phyloP scores from a whole-genome alignment of 2,113 vertebrate species.

The Nyctereutes procyonoides region DNA sequence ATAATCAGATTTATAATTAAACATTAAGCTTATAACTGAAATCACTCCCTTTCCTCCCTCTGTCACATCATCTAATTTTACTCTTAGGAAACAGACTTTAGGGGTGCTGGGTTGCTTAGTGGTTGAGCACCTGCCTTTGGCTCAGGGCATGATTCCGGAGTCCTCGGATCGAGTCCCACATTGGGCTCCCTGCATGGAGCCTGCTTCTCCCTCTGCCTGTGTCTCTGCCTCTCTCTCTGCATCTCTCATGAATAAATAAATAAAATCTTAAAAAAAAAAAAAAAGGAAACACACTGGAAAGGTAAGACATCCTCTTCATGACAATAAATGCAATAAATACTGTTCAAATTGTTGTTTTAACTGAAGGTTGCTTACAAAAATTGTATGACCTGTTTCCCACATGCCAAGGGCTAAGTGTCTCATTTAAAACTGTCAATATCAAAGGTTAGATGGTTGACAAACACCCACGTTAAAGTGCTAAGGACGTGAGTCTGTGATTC shows the following conservation, averaged over 20 bases:
- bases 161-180: too few relatives aligned
- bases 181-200: too few relatives aligned
- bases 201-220: too few relatives aligned
- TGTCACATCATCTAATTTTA: slow-evolving; percentile 8
- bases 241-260: too few relatives aligned
- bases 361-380: slow-evolving; percentile 11
- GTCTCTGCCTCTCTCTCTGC: too few relatives aligned
- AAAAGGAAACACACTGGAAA: too few relatives aligned
- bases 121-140: too few relatives aligned
- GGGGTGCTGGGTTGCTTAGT: too few relatives aligned
- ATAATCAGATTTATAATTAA: background rate
- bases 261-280: too few relatives aligned
- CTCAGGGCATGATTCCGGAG: too few relatives aligned
- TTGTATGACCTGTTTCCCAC: background rate
- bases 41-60: background rate
- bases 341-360: slow-evolving; percentile 4
- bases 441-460: background rate
- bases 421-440: slow-evolving; percentile 15
- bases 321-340: background rate
- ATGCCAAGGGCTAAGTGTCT: background rate
- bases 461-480: background rate
- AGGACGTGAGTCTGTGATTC: background rate
- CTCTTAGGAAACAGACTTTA: slow-evolving; percentile 25
- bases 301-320: background rate
- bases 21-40: background rate